Base-by-base conservation (phyloP, 2,797 vertebrate species). In the Coendou prehensilis region DNA sequence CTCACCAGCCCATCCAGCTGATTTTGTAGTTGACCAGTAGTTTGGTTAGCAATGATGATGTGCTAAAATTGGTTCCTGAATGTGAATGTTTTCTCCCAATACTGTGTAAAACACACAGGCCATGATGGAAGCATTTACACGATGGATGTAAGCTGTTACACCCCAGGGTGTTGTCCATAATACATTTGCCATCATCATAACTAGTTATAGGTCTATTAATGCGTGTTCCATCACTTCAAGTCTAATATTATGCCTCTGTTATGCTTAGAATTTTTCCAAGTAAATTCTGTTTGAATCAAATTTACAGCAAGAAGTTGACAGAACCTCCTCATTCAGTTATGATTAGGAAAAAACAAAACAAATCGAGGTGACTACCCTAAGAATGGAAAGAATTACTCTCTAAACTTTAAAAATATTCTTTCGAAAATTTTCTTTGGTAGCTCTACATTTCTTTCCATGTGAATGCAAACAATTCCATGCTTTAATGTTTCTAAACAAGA, bases 261-360 rank as follows among this genome's bases (percentile, higher is more conserved):
- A 67, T 30, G 2, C 41, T 71, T 84, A 64, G 1, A 71, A 33
- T 57, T 28, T 52, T 92, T 87, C 14, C 89, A 95, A 59, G 26
- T 87, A 64, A 90, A 93, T 87, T 92, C 13, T 57, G 47, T 47
- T 76, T 41, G 17, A 93, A 57, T 89, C 13, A 89, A n/a, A 61
- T 73, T 54, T 78, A 59, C 28, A 28, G 8, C 41, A 95, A 83
- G 41, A 59, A 50, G 7, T 56, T 90, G 8, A 1, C 64, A 23
- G 17, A 87, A 52, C 1, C 3, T 81, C 7, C 26, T 89, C 14
- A 59, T 69, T 57, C 26, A 67, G 0, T 91, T 67, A 78, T 67
- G 28, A 7, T 10, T 76, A n/a, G 18, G n/a, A 84, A 45, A 82
- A 87, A 96, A 95, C 87, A 97, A 98, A 73, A 41, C 57, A 73